These are phyloP conservation scores for Oncorhynchus keta DNA, from an alignment of 2,113 vertebrate genomes.

Conservation along the genomic window DNA sequence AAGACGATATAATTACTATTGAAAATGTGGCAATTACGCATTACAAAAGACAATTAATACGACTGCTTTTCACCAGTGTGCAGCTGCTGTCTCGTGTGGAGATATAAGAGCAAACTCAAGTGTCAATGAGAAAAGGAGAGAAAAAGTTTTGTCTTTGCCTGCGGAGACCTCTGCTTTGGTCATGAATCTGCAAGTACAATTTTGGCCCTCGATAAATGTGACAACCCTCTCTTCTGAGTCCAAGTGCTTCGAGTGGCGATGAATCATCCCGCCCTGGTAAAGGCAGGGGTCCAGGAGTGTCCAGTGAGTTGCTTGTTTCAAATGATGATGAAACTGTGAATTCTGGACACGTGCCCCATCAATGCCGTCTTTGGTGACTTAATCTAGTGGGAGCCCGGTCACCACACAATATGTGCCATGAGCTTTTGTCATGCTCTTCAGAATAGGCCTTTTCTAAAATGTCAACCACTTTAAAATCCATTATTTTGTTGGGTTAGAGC, in stretches of 20 bases:
- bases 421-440: constrained; percentile 47
- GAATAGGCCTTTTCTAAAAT: constrained; percentile 48
- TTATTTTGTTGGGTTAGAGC: constrained; percentile 45
- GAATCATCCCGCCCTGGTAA: constrained; percentile 16
- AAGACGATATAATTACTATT: too few species aligned
- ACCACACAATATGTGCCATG: constrained; percentile 43
- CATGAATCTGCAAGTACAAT: constrained; percentile 55
- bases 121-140: constrained; percentile 55
- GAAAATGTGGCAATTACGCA: too few species aligned
- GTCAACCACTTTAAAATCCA: constrained; percentile 17
- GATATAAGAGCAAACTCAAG: constrained; percentile 81
- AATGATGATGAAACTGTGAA: constrained; percentile 32
- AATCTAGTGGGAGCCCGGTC: constrained; percentile 42
- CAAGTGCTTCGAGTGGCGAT: constrained; percentile 24
- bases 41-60: too few species aligned
- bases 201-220: constrained; percentile 34
- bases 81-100: constrained; percentile 84
- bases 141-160: constrained; percentile 61
- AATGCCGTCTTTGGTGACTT: constrained; percentile 31
- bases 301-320: constrained; percentile 13
- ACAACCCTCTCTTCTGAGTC: constrained; percentile 27
- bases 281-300: constrained; percentile 10
- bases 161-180: constrained; percentile 59
- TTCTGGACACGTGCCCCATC: constrained; percentile 42
- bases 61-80: constrained; percentile 66